Evolutionary conservation across 1,140 invertebrate genomes (phyloP), one percentile per base, ranked within the genome.

Genomic region (Harpegnathos saltator): DNA sequence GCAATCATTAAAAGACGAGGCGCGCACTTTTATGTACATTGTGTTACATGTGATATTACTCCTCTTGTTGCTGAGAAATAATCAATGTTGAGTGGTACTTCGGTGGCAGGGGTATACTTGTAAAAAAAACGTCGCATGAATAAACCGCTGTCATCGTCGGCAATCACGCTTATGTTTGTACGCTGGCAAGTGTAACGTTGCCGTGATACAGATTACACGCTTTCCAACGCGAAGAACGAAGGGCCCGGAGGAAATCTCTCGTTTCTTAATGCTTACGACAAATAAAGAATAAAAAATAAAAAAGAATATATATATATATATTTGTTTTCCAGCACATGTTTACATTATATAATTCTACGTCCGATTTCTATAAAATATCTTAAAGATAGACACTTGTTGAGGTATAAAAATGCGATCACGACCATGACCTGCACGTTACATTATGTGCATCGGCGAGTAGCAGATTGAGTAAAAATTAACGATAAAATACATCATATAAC

Each of bases 1-100:
- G 33, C 1, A 12, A 2, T 71, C 44, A 80, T 26, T 69, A 14
- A 80, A 71, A 24, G 7, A 69, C 71, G 17, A 15, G 0, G 17
- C n/a, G 19, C 48, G 3, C 56, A 69, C 7, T 12, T 68, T 14
- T 2, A 78, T 17, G 24, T 17, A 54, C 33, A 1, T 80, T 2
- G 19, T 77, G 52, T 1, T 44, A 78, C 24, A 68, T 78, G 75
- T 78, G 75, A 78, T 78, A 78, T n/a, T 78, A 15, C 26, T 54
- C 2, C 5, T 44, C 15, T 54, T 1, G 1, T 19, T 26, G 5
- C 19, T 63, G 0, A 66, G 50, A 38, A 77, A 33, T 75, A 62
- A 74, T 77, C 19, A 5, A 19, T 66, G 19, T 63, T 75, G n/a
- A 22, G 24, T 78, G 52, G 29, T 22, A 75, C 38, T 65, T 78